phyloP scores from a whole-genome alignment of 2,888 invertebrate genomes.

The Habroteleia sp. region DNA sequence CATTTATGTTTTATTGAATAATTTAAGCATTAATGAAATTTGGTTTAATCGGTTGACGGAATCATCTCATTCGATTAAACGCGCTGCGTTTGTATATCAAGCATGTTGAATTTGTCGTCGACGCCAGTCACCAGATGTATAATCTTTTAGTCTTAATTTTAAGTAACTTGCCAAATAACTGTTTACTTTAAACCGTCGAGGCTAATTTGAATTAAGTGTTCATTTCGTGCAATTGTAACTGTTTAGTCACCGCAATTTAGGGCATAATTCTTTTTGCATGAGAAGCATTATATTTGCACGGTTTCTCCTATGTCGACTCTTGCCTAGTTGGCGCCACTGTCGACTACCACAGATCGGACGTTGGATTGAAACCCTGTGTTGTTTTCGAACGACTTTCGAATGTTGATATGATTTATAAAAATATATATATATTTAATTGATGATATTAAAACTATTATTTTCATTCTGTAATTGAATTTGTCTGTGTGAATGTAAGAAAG shows the following conservation, averaged over 20 bases:
- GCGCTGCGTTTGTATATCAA: constrained; percentile 2
- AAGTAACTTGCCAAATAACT: constrained; percentile 44
- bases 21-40: background rate
- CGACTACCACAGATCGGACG: too few relatives aligned
- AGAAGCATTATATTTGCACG: too few relatives aligned
- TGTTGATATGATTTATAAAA: constrained; percentile 34
- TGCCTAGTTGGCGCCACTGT: too few relatives aligned
- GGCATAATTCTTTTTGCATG: constrained; percentile 23
- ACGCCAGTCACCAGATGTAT: constrained; percentile 14
- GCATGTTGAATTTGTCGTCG: background rate
- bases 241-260: constrained; percentile 22
- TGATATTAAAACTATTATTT: constrained; percentile 25
- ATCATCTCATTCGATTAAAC: background rate
- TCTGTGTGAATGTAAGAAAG: constrained; percentile 55
- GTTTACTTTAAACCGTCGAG: constrained; percentile 27
- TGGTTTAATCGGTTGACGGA: background rate
- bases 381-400: constrained; percentile 6
- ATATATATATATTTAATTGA: constrained; percentile 31
- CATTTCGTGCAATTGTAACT: constrained; percentile 47
- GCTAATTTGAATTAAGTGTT: constrained; percentile 38
- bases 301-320: too few relatives aligned
- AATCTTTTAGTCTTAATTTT: constrained; percentile 39
- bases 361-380: too few relatives aligned
- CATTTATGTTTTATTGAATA: constrained; percentile 30
- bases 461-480: constrained; percentile 8